Base-by-base conservation (phyloP, 2,113 vertebrate species). In the Clupea harengus region DNA sequence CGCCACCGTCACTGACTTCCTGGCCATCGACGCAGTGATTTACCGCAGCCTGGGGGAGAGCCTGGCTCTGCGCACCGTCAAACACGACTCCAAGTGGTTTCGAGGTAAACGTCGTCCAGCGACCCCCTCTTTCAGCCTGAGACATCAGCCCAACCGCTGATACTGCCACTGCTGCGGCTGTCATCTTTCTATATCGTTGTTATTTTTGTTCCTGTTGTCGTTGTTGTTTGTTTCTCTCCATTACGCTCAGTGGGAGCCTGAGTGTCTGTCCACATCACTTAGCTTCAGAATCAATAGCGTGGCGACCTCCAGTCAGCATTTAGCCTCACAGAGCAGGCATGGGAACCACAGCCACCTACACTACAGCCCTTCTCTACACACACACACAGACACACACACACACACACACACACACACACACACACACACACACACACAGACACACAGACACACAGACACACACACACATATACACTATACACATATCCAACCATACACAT, bases 21-120 rank as follows among this genome's bases (percentile, higher is more conserved):
- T 99, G 84, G 98, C 98, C 90, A 99, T 99, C 0, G 98, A 99
- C 0, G 97, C 98, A 0, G 98, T 99, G 91, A 97, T 99, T 92
- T 99, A 99, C 93, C 97, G 98, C 45, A 99, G 97, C 94, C 96
- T 99, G 0, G 97, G 97, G 87, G 96, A 97, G 93, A 95, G 92
- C 92, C 97, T 95, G 0, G 97, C 98, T 44, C 96, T 99, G 78
- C 97, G 98, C 91, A 99, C 97, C 0, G 95, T 99, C 88, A 99
- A 99, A 85, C 98, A 99, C 0, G 98, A 99, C 93, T 99, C 98
- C 94, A 99, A 99, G 88, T 99, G 97, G 98, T 98, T 99, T 39
- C n/a, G 72, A 78, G 72, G 25, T 78, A 39, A 17, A 78, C 13
- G 72, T 32, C 72, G 11, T 28, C 2, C 28, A 4, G 72, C 2